Percentiles rank a stretch among this genome's conserved stretches.
Conservation (phyloP, 1,140 invertebrate species). For the Drosophila parvula region DNA sequence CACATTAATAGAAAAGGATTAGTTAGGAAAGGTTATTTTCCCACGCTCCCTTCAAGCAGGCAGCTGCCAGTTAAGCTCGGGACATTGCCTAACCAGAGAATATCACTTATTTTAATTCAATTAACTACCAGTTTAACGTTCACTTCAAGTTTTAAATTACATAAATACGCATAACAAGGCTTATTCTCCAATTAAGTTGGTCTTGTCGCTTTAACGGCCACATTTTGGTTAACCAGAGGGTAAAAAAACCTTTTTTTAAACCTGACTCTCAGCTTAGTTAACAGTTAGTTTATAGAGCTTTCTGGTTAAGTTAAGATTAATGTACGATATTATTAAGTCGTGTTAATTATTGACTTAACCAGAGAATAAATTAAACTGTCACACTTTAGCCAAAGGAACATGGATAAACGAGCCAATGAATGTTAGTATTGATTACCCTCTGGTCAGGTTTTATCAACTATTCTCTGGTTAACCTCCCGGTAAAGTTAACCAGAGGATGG, state of each 20-base stretch:
- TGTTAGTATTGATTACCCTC: not conserved
- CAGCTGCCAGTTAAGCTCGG: too few relatives aligned
- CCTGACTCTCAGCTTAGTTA: too few relatives aligned
- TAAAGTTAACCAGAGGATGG: not conserved
- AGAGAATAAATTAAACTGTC: too few relatives aligned
- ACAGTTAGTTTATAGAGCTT: too few relatives aligned
- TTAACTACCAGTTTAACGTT: too few relatives aligned
- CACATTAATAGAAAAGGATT: constrained; percentile 3
- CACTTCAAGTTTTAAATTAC: not conserved
- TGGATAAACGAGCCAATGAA: not conserved
- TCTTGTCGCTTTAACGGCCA: not conserved
- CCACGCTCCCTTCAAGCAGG: not conserved
- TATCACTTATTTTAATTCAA: not conserved
- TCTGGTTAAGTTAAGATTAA: too few relatives aligned
- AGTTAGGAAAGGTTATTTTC: not conserved
- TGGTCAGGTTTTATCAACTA: not conserved
- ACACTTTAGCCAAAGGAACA: not conserved
- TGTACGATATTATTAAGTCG: too few relatives aligned
- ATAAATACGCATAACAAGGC: too few relatives aligned
- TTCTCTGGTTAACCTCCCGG: not conserved
- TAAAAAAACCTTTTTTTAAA: not conserved
- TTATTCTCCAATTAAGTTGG: constrained; percentile 2
- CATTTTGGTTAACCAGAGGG: not conserved
- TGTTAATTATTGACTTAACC: too few relatives aligned
- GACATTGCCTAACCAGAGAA: constrained; percentile 5